Evolutionary conservation across 2,888 invertebrate species (phyloP), one percentile per base, ranked within the genome.

Genomic region (Microchrysa polita): DNA sequence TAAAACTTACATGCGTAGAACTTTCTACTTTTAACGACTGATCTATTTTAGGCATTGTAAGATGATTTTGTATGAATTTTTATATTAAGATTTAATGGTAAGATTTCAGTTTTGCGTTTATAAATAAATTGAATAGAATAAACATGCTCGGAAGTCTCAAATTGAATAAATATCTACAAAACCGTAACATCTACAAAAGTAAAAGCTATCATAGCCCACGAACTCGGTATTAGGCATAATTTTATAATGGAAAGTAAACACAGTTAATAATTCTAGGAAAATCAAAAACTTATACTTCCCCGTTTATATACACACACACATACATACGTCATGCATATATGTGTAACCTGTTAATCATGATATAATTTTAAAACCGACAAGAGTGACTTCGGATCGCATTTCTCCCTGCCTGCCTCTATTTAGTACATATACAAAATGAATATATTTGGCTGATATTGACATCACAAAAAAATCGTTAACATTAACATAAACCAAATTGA

Each of bases 381-480:
- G 27, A 34, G 2, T 5, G 27, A 5, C 27, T 34, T 34, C n/a
- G n/a, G n/a, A n/a, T n/a, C n/a, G n/a, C n/a, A n/a, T 5, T 57
- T 57, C 16, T 20, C 57, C 57, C 12, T 57, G 4, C n/a, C 14
- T 57, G 18, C 18, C 22, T 12, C 12, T 20, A 48, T 48, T 7
- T 48, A n/a, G 48, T n/a, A 27, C 44, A 65, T 55, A 14, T 14
- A 22, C 20, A 48, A 48, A 65, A n/a, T 12, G 40, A 61, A 61
- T 40, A 12, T 65, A 65, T 65, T 65, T 65, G 65, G 65, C 65
- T 65, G 65, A 65, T 65, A 65, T 65, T 44, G 20, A 48, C 22
- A 55, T 55, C 7, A 20, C 48, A n/a, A 65, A n/a, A 48, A 34
- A 34, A 20, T 55, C 5, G 10, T 20, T 1, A 20, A 52, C 52